These are phyloP conservation scores for Butastur rufipennis DNA, from an alignment of 2,113 vertebrate species.

Conservation along the genomic window DNA sequence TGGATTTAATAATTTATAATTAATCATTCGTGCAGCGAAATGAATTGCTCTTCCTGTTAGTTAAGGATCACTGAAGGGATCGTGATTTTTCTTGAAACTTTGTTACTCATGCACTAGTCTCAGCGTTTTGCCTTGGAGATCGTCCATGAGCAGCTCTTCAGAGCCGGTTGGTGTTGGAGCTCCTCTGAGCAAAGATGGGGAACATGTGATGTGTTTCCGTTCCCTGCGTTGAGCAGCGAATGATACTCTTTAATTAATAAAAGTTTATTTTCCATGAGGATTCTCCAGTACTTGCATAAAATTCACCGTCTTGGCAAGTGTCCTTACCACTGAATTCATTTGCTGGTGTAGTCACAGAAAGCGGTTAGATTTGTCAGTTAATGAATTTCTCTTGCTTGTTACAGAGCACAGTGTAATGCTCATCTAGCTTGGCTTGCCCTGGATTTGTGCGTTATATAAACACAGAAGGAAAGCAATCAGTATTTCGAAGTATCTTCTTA, in stretches of 20 bases:
- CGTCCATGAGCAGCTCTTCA: not conserved
- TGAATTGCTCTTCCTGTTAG: constrained; percentile 40
- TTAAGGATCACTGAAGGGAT: constrained; percentile 36
- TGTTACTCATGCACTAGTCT: not conserved
- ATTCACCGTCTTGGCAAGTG: constrained; percentile 10
- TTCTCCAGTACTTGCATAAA: constrained; percentile 34
- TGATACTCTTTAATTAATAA: constrained; percentile 35
- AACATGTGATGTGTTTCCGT: constrained; percentile 38
- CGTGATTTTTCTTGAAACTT: constrained; percentile 43
- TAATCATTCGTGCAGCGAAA: constrained; percentile 24
- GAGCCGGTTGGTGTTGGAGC: not conserved
- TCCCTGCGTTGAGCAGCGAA: not conserved
- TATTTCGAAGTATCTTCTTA: not conserved
- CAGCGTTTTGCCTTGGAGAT: not conserved
- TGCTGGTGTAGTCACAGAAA: constrained; percentile 28
- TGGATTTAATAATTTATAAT: constrained; percentile 63
- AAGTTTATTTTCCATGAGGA: constrained; percentile 45
- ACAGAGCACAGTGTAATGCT: not conserved
- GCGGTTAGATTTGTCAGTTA: constrained; percentile 17
- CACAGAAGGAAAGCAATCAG: not conserved
- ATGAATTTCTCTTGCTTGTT: not conserved
- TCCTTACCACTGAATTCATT: constrained; percentile 27
- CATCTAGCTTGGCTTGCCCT: not conserved
- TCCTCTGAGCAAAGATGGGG: not conserved
- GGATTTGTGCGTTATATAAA: not conserved